Evolutionary conservation across 2,888 invertebrate species (phyloP).

Genomic region (Vesta saturnalis): DNA sequence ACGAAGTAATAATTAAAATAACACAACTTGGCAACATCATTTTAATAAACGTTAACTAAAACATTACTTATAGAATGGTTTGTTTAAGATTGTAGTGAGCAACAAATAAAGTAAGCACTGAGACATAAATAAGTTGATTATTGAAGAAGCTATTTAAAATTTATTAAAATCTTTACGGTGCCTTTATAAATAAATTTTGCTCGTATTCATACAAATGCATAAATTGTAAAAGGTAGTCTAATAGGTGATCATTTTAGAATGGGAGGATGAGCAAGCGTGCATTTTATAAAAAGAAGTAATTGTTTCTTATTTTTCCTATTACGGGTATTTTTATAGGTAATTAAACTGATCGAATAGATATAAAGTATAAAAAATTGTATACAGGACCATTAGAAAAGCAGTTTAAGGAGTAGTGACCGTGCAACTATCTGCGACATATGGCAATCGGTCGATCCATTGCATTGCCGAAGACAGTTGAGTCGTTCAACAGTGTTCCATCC

Average conservation of each 20-base stretch:
- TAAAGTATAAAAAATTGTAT: conserved; percentile 25
- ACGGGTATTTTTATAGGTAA: conserved; percentile 38
- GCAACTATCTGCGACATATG: conserved; percentile 39
- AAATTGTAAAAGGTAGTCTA: too few species aligned
- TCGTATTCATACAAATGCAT: too few species aligned
- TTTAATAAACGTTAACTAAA: too few species aligned
- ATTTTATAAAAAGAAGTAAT: conserved; percentile 2
- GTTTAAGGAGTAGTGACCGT: conserved; percentile 39
- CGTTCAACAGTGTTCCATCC: conserved; percentile 20
- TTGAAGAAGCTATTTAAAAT: too few species aligned
- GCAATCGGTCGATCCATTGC: conserved; percentile 35
- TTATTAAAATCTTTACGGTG: too few species aligned
- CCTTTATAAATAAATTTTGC: too few species aligned
- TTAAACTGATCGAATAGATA: conserved; percentile 35
- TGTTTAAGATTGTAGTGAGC: too few species aligned
- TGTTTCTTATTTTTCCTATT: conserved; percentile 31
- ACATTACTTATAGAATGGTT: too few species aligned
- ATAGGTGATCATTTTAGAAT: neutral
- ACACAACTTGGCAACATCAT: too few species aligned
- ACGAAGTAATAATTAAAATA: too few species aligned
- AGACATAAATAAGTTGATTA: too few species aligned
- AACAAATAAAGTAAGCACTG: too few species aligned
- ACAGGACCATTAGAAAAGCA: conserved; percentile 36
- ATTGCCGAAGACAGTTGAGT: conserved; percentile 7
- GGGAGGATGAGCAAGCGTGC: neutral